Conservation (phyloP, 1,140 invertebrate genomes). For the Ladona fulva region DNA sequence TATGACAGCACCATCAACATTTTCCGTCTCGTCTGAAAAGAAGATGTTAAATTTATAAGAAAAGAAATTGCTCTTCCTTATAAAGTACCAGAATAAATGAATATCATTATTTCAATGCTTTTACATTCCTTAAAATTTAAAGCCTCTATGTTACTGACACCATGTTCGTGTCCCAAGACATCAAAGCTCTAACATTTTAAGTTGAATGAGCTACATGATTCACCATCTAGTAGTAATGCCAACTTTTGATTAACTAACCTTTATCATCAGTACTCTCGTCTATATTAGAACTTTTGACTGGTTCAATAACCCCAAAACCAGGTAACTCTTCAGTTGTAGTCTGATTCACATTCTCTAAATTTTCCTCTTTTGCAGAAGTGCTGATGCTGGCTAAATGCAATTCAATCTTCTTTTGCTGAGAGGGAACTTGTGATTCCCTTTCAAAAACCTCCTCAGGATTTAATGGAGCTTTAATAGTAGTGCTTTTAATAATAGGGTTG, state of each 20-base stretch:
- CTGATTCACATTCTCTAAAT: constrained; percentile 24
- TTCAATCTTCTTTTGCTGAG: constrained; percentile 50
- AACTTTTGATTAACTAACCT: too few species aligned
- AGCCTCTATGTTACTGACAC: too few species aligned
- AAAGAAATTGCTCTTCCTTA: too few species aligned
- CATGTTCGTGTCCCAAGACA: too few species aligned
- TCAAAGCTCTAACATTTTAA: too few species aligned
- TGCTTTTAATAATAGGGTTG: constrained; percentile 18
- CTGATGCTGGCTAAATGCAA: constrained; percentile 39
- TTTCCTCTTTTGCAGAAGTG: constrained; percentile 31
- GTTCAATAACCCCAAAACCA: background rate
- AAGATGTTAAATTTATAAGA: background rate
- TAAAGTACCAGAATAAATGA: too few species aligned
- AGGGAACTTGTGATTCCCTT: constrained; percentile 16
- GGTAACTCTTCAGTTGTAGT: constrained; percentile 20
- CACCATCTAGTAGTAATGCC: too few species aligned
- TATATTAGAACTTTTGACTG: background rate
- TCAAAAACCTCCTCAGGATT: constrained; percentile 57
- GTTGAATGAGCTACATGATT: too few species aligned
- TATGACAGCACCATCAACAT: constrained; percentile 44
- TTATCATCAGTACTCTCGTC: background rate
- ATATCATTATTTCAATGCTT: too few species aligned
- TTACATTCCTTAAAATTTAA: too few species aligned
- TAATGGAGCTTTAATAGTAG: constrained; percentile 19
- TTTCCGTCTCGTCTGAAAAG: constrained; percentile 15